Conservation (phyloP, 2,113 vertebrate species). For the Neomonachus schauinslandi region DNA sequence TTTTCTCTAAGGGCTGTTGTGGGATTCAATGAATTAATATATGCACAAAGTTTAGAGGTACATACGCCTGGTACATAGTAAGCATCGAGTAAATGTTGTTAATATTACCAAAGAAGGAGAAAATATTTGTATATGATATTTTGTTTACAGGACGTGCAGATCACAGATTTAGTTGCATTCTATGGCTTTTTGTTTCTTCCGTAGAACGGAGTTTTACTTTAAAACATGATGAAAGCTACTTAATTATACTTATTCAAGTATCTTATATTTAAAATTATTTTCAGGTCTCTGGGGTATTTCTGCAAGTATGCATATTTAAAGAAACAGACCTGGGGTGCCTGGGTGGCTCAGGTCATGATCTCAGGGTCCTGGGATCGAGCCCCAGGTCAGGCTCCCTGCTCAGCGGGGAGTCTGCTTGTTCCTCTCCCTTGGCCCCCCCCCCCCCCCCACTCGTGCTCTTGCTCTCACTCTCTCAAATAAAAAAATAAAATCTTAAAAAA, state of each 20-base stretch:
- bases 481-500: background rate
- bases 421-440: background rate
- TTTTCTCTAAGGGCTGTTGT: background rate
- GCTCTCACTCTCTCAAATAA: background rate
- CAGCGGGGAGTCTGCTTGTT: background rate
- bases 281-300: background rate
- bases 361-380: background rate
- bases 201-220: background rate
- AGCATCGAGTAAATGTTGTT: background rate
- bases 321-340: background rate
- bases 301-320: background rate
- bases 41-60: background rate
- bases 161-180: background rate
- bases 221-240: slow-evolving; percentile 6
- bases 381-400: background rate
- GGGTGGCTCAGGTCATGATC: background rate
- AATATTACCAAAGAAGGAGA: background rate
- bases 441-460: background rate
- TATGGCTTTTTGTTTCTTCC: background rate
- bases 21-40: background rate
- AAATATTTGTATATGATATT: background rate
- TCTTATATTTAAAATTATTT: slow-evolving; percentile 26
- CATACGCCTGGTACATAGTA: background rate
- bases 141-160: background rate
- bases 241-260: background rate